Percentiles rank a stretch among this genome's conserved stretches.
These are phyloP conservation scores for Belgica antarctica DNA, from an alignment of 2,888 invertebrate species.

Conservation along the genomic window DNA sequence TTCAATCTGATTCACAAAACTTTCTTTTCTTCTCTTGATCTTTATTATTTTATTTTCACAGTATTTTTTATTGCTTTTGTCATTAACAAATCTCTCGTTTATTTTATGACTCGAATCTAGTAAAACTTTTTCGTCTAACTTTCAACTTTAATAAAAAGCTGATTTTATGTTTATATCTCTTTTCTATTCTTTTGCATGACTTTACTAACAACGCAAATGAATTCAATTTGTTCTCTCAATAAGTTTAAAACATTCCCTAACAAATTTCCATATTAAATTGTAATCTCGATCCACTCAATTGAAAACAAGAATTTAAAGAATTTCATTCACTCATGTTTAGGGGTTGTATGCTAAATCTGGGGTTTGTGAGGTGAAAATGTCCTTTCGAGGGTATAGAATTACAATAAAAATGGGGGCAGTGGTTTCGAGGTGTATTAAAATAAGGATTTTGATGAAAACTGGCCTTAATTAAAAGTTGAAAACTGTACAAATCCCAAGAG, in stretches of 20 bases:
- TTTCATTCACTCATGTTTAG: not conserved
- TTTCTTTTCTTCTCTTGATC: constrained; percentile 7
- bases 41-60: not conserved
- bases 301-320: not conserved
- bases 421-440: too few species aligned
- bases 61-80: constrained; percentile 9
- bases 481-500: too few species aligned
- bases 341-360: too few species aligned
- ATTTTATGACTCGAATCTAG: not conserved
- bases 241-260: not conserved
- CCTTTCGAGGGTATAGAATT: too few species aligned
- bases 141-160: constrained; percentile 6
- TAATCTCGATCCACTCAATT: not conserved
- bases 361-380: too few species aligned
- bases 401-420: too few species aligned
- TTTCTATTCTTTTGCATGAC: constrained; percentile 1
- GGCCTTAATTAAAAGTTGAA: too few species aligned
- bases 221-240: not conserved
- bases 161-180: not conserved
- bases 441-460: too few species aligned
- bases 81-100: not conserved
- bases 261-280: not conserved
- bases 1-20: not conserved
- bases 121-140: too few species aligned
- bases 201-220: not conserved